phyloP scores from a whole-genome alignment of 2,888 invertebrate genomes.

The Chromoteleia sp. region DNA sequence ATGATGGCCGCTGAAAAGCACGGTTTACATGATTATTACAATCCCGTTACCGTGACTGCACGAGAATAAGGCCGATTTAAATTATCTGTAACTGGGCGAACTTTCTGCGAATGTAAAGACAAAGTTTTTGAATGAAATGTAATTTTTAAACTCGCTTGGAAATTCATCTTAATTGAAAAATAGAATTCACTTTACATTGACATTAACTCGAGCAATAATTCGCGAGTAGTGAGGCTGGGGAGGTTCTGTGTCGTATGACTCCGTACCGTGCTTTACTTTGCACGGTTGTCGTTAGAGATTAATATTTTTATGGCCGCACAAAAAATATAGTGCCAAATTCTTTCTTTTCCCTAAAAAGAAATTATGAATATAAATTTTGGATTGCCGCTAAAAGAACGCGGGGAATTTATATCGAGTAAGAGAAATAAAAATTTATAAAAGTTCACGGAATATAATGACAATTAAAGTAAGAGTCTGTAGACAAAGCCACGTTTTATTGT shows the following conservation, averaged over 20 bases:
- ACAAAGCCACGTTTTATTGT: constrained; percentile 21
- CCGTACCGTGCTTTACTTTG: background rate
- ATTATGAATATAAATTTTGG: background rate
- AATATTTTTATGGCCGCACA: background rate
- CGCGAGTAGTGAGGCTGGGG: background rate
- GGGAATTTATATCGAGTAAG: too few relatives aligned
- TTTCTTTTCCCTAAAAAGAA: too few relatives aligned
- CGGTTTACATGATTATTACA: constrained; percentile 47
- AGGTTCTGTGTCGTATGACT: background rate
- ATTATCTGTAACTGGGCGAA: constrained; percentile 30
- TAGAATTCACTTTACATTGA: constrained; percentile 5
- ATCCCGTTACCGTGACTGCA: constrained; percentile 10
- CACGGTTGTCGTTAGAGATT: constrained; percentile 2
- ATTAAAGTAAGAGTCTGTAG: constrained; percentile 4
- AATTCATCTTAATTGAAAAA: constrained; percentile 46
- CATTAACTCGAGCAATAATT: background rate
- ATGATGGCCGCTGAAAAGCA: constrained; percentile 29
- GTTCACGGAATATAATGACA: constrained; percentile 22
- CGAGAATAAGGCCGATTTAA: constrained; percentile 33
- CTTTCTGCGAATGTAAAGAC: constrained; percentile 4
- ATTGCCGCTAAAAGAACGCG: background rate
- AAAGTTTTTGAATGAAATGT: constrained; percentile 41
- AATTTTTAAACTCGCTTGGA: constrained; percentile 61
- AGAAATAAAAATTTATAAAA: constrained; percentile 32
- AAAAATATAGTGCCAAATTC: too few relatives aligned